Evolutionary conservation across 2,797 vertebrate genomes (phyloP).

Genomic region (Scleropages formosus): DNA sequence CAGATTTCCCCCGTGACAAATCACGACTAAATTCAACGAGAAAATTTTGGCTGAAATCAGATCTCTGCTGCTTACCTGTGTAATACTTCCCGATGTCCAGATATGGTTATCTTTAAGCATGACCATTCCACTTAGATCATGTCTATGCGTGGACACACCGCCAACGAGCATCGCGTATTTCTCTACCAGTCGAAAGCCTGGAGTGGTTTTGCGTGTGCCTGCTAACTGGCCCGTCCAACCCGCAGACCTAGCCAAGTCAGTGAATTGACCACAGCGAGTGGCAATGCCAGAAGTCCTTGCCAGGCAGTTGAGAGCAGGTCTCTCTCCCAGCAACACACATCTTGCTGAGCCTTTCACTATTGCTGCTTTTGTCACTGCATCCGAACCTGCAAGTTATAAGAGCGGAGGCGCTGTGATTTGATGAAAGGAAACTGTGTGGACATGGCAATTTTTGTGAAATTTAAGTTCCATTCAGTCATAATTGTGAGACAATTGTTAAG

Average conservation of each 20-base stretch:
- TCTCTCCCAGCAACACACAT: slow-evolving; percentile 73
- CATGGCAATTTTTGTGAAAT: neutral
- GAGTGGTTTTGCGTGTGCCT: slow-evolving; percentile 81
- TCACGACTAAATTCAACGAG: too few species aligned
- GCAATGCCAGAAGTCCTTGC: slow-evolving; percentile 80
- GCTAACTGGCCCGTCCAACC: slow-evolving; percentile 75
- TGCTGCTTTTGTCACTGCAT: slow-evolving; percentile 63
- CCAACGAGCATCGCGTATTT: slow-evolving; percentile 81
- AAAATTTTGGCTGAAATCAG: too few species aligned
- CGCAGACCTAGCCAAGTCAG: slow-evolving; percentile 27
- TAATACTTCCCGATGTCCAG: slow-evolving; percentile 73
- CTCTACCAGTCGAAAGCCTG: slow-evolving; percentile 82
- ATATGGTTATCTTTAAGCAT: slow-evolving; percentile 87
- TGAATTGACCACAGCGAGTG: slow-evolving; percentile 62
- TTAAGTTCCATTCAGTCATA: too few species aligned
- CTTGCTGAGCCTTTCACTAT: slow-evolving; percentile 71
- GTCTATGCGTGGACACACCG: slow-evolving; percentile 71
- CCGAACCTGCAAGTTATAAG: slow-evolving; percentile 50
- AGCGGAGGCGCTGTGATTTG: neutral
- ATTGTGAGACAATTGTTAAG: too few species aligned
- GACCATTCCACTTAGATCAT: slow-evolving; percentile 74
- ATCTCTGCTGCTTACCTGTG: slow-evolving; percentile 56
- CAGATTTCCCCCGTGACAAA: too few species aligned
- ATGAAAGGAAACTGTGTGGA: neutral
- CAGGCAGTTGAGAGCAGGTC: slow-evolving; percentile 76